phyloP scores from a whole-genome alignment of 2,888 invertebrate genomes.

The Ommatoiulus sabulosus region DNA sequence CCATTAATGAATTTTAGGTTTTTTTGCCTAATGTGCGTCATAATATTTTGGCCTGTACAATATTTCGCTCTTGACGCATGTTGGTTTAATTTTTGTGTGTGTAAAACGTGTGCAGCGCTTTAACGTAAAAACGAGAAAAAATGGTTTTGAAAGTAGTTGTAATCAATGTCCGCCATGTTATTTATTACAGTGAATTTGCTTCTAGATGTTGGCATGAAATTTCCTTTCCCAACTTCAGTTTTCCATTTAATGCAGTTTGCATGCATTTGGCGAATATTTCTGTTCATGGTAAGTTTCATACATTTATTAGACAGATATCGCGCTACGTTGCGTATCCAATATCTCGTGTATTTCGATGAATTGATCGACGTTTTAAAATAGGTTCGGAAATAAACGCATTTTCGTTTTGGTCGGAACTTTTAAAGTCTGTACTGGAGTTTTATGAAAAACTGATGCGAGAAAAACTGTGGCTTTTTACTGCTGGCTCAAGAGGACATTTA shows the following conservation, averaged over 20 bases:
- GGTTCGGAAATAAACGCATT: neutral
- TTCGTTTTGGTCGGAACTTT: conserved; percentile 8
- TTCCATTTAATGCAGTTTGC: neutral
- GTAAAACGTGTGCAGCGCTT: neutral
- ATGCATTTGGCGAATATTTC: neutral
- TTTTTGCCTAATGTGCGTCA: neutral
- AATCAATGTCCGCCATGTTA: neutral
- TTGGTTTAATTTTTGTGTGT: neutral
- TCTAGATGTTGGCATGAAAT: conserved; percentile 21
- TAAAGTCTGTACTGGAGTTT: too few species aligned
- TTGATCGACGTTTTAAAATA: neutral
- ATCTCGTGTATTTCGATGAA: neutral
- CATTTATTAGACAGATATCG: neutral
- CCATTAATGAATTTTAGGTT: neutral
- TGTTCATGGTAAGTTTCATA: neutral
- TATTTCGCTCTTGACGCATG: conserved; percentile 4
- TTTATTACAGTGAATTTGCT: neutral
- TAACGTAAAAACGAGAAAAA: too few species aligned
- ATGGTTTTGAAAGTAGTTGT: neutral
- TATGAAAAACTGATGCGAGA: too few species aligned
- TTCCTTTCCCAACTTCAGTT: neutral
- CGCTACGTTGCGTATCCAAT: neutral
- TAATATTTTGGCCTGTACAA: neutral
- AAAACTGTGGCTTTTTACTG: too few species aligned
- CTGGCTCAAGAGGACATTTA: too few species aligned